Conservation (phyloP, 1,140 invertebrate species). For the Pteromalus puparum region DNA sequence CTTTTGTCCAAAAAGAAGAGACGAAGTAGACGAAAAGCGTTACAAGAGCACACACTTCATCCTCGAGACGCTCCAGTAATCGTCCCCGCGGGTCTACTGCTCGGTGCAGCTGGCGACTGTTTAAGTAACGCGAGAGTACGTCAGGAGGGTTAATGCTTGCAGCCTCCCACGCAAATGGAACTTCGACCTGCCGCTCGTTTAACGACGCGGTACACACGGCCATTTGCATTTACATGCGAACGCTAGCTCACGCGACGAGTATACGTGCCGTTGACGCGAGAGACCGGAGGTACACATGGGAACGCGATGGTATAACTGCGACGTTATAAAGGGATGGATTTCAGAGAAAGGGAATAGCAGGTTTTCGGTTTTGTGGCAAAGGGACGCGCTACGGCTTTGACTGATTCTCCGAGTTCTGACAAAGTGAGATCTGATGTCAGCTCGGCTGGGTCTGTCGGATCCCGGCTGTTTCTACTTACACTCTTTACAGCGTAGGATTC, state of each 20-base stretch:
- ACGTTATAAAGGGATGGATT: neutral
- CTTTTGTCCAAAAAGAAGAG: too few relatives aligned
- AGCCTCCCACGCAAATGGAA: neutral
- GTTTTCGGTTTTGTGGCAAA: neutral
- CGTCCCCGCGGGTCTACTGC: neutral
- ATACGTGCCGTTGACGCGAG: neutral
- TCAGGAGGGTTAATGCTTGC: slow-evolving; percentile 2
- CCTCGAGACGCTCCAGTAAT: neutral
- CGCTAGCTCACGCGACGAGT: neutral
- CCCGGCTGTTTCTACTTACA: too few relatives aligned
- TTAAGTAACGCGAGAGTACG: neutral
- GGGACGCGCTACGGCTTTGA: too few relatives aligned
- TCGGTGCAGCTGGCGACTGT: neutral
- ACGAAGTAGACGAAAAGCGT: too few relatives aligned
- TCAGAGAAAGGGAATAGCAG: neutral
- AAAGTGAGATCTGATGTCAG: too few relatives aligned
- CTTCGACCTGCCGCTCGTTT: slow-evolving; percentile 1
- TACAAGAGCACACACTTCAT: too few relatives aligned
- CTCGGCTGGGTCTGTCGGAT: too few relatives aligned
- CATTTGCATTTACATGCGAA: slow-evolving; percentile 25
- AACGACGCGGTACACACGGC: neutral
- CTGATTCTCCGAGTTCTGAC: too few relatives aligned
- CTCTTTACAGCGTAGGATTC: too few relatives aligned
- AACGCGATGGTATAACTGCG: neutral
- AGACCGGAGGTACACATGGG: neutral